These are phyloP conservation scores for Regulus satrapa DNA, from an alignment of 2,113 vertebrate species.

Conservation along the genomic window DNA sequence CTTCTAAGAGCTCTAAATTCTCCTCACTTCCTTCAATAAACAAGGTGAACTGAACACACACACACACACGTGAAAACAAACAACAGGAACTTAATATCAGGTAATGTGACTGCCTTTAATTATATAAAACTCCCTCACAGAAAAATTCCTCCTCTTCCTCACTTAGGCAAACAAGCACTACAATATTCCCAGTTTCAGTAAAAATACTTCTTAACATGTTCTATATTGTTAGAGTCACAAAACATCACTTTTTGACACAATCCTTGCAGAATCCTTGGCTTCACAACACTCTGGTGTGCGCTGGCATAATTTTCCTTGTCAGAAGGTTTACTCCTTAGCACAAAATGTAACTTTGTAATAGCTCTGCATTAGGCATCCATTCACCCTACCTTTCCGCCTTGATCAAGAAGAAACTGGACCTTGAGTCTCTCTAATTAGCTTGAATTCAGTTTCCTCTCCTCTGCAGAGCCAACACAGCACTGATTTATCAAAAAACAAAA, in stretches of 20 bases:
- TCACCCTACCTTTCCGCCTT: background rate
- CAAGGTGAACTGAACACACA: background rate
- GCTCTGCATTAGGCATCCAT: background rate
- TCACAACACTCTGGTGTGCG: background rate
- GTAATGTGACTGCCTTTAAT: background rate
- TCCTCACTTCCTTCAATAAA: background rate
- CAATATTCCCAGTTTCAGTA: background rate
- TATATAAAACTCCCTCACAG: background rate
- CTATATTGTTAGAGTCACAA: background rate
- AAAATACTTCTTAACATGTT: background rate
- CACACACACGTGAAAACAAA: background rate
- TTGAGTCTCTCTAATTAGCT: background rate
- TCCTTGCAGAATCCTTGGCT: background rate
- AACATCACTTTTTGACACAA: background rate
- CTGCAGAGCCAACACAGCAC: background rate
- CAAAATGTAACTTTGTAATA: background rate
- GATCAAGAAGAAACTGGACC: background rate
- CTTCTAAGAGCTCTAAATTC: background rate
- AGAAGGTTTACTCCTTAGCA: background rate
- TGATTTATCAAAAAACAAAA: background rate
- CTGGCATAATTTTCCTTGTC: background rate
- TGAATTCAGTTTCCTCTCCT: background rate
- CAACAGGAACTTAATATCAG: background rate
- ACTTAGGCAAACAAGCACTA: background rate
- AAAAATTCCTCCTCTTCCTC: background rate